Base-by-base conservation (phyloP, 2,888 invertebrate species). In the Drosophila ustulata region DNA sequence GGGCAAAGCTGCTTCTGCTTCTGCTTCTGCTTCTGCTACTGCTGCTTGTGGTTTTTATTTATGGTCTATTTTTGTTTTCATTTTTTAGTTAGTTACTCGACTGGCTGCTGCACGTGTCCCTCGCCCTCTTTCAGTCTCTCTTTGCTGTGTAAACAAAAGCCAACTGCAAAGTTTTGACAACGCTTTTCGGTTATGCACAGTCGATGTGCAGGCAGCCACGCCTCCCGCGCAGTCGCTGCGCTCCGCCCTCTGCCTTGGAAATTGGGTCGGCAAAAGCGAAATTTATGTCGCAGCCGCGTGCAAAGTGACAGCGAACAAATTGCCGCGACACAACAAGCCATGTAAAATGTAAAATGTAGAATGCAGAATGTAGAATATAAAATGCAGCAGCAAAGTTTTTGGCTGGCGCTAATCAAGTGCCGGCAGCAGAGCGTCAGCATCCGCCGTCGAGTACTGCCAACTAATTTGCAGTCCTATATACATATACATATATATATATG, bases 231-330 rank as follows among this genome's bases (percentile, higher is more conserved):
- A 32, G 7, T 28, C 59, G n/a, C 13, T 11, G 11, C 39, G 18
- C 39, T 9, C 7, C 11, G 28, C 49, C 23, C 25, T 11, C 7
- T 52, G 65, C 41, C 37, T 37, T 37, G 57, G 67, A 75, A 84
- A 79, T 82, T 85, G 84, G 84, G 86, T 85, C 86, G 86, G 75
- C 72, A 82, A 86, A 83, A 84, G 80, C 58, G 82, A 84, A 84
- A 85, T 85, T 84, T 85, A 85, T 86, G 87, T 86, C 84, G 74
- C 84, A 79, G 82, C 85, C 82, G 82, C 86, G 84, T 81, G 82
- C 80, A 86, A 86, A 86, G 75, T 85, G 85, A 85, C 85, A 85
- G 87, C 74, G 72, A 82, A 84, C 87, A 85, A 85, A 85, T 85
- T 85, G 85, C 82, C 79, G 72, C 68, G 81, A 75, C 79, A 68